These are phyloP conservation scores for Blastobasis adustella DNA, from an alignment of 2,888 invertebrate genomes.

Conservation along the genomic window DNA sequence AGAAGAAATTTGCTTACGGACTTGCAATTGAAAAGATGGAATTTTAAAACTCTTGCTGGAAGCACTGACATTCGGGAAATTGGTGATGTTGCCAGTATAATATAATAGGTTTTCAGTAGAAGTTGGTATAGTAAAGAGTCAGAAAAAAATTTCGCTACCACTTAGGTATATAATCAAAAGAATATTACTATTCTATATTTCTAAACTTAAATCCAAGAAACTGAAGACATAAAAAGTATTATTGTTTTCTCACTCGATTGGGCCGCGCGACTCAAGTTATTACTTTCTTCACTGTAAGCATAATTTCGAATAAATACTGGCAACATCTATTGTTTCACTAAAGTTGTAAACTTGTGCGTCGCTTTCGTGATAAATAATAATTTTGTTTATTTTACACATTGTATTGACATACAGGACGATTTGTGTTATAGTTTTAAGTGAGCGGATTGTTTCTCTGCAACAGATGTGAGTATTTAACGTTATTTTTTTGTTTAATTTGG, in stretches of 20 bases:
- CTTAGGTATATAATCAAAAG: too few relatives aligned
- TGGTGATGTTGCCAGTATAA: too few relatives aligned
- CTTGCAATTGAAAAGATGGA: too few relatives aligned
- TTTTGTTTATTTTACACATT: constrained; percentile 31
- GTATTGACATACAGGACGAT: constrained; percentile 21
- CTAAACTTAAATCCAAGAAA: background rate
- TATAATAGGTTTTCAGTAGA: too few relatives aligned
- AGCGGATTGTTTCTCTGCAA: constrained; percentile 25
- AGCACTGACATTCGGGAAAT: too few relatives aligned
- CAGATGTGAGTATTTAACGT: constrained; percentile 38
- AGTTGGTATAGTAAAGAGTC: too few relatives aligned
- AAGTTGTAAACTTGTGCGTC: constrained; percentile 39
- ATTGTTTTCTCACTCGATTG: background rate
- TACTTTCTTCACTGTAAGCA: background rate
- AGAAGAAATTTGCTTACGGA: too few relatives aligned
- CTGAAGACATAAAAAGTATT: background rate
- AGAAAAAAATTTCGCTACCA: too few relatives aligned
- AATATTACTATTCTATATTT: background rate
- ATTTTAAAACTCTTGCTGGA: too few relatives aligned
- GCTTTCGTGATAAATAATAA: constrained; percentile 35
- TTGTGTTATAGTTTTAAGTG: constrained; percentile 30
- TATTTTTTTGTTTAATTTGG: constrained; percentile 14
- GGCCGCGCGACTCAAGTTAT: background rate
- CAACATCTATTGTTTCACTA: constrained; percentile 30
- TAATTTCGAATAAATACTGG: constrained; percentile 8